These are phyloP conservation scores for Euwallacea similis DNA, from an alignment of 1,140 invertebrate genomes.

Conservation along the genomic window DNA sequence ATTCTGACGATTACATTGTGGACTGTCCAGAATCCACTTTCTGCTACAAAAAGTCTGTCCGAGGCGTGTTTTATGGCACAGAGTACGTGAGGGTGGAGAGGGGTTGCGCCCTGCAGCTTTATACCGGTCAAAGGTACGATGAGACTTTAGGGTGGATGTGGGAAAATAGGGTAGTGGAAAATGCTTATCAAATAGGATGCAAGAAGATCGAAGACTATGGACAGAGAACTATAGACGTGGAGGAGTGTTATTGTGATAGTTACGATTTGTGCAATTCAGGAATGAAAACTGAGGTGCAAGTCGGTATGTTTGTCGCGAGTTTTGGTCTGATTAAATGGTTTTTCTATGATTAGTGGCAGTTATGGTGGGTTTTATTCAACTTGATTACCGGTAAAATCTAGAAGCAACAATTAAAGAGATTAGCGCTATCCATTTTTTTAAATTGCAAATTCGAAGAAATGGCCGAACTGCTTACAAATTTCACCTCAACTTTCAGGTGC, in stretches of 20 bases:
- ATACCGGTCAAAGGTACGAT: slow-evolving; percentile 25
- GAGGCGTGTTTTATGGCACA: slow-evolving; percentile 10
- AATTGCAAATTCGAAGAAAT: no score
- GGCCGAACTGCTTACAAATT: no score
- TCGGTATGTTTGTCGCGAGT: no score
- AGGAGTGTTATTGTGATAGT: slow-evolving; percentile 29
- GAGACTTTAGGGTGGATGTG: background rate
- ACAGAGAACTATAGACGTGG: background rate
- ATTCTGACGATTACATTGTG: slow-evolving; percentile 8
- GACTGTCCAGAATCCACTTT: slow-evolving; percentile 32
- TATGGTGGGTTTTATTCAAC: no score
- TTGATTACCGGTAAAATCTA: no score
- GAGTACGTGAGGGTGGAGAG: slow-evolving; percentile 15
- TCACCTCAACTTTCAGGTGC: no score
- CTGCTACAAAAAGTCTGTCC: slow-evolving; percentile 22
- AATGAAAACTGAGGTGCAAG: no score
- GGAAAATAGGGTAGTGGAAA: slow-evolving; percentile 8
- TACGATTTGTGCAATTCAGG: slow-evolving; percentile 26
- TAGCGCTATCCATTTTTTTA: no score
- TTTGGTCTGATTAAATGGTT: no score
- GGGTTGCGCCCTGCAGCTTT: slow-evolving; percentile 26
- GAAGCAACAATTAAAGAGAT: no score
- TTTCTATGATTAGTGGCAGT: no score
- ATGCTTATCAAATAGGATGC: slow-evolving; percentile 24
- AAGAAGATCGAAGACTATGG: slow-evolving; percentile 12